Base-by-base conservation (phyloP, 2,888 invertebrate species). In the Epirrhoe tristata region DNA sequence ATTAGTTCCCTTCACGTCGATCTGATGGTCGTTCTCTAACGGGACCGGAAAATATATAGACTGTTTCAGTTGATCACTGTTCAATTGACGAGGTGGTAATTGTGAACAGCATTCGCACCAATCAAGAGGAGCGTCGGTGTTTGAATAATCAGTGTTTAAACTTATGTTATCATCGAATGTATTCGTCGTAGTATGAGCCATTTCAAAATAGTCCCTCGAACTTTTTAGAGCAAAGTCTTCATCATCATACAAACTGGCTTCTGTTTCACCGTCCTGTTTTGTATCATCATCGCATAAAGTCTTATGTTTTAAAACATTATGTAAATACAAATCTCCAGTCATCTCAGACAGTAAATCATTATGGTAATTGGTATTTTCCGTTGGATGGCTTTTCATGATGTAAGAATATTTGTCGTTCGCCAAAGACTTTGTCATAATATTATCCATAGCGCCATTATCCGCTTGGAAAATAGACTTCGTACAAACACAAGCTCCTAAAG, bases 401-500 rank as follows among this genome's bases (percentile, higher is more conserved):
- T 88, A 88, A 0, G 89, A 52, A 24, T 70, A 58, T 6, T 65
- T 66, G 58, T 79, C 74, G 60, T 80, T 73, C 12, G 72, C 68
- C 8, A 77, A 73, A 16, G 78, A 71, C 6, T 75, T 78, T 71
- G 85, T 84, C 83, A 83, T 85, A 50, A 86, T 79, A 60, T 70
- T 74, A 61, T 79, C 74, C 43, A 85, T 82, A 62, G 78, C 80
- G 43, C 79, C 74, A 53, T 74, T 76, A 66, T 82, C 79, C 31
- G 73, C 69, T 51, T 77, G 72, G 34, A 81, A 61, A 8, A 75
- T 58, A n/a, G 88, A 83, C 72, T 88, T 91, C 46, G 80, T 76
- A 68, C 91, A 90, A 54, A 79, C 63, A 70, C 89, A 88, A 3
- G 76, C 58, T 31, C 83, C 86, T 54, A 88, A 69, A 51, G 74